Evolutionary conservation across 2,797 vertebrate genomes (phyloP).

Genomic region (Lagorchestes hirsutus): DNA sequence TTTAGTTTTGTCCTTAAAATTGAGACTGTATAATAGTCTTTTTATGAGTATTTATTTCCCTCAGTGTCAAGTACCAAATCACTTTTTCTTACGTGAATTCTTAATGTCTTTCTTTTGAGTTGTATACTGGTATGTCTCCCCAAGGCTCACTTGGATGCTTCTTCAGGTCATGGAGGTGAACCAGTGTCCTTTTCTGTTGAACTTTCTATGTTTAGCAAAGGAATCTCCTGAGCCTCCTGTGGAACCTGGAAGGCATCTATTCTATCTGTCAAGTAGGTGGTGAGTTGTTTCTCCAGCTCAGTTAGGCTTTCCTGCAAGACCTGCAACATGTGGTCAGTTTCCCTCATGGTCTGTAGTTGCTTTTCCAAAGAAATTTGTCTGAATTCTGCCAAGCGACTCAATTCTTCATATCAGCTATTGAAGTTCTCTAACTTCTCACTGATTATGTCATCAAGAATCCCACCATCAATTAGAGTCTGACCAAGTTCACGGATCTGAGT

Average conservation of each 20-base stretch:
- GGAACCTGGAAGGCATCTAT: conserved; percentile 96
- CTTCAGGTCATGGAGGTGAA: not conserved
- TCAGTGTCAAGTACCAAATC: not conserved
- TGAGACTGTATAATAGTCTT: not conserved
- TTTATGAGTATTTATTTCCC: not conserved
- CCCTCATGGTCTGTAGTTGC: conserved; percentile 90
- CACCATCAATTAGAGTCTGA: no score
- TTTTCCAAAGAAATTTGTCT: conserved; percentile 94
- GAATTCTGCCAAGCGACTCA: conserved; percentile 93
- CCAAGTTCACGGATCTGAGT: no score
- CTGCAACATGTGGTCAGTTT: conserved; percentile 92
- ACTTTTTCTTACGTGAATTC: not conserved
- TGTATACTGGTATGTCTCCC: not conserved
- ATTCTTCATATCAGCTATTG: no score
- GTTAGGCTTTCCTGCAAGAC: conserved; percentile 92
- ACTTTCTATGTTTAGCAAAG: not conserved
- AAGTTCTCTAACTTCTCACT: no score
- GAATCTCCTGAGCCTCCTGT: conserved; percentile 86
- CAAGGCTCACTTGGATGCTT: not conserved
- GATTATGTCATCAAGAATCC: no score
- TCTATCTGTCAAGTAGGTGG: conserved; percentile 95
- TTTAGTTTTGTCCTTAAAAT: not conserved
- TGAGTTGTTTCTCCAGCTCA: conserved; percentile 95
- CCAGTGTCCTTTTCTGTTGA: not conserved
- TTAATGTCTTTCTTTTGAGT: not conserved